Conservation (phyloP, 2,888 invertebrate species). For the Caenorhabditis sp. region DNA sequence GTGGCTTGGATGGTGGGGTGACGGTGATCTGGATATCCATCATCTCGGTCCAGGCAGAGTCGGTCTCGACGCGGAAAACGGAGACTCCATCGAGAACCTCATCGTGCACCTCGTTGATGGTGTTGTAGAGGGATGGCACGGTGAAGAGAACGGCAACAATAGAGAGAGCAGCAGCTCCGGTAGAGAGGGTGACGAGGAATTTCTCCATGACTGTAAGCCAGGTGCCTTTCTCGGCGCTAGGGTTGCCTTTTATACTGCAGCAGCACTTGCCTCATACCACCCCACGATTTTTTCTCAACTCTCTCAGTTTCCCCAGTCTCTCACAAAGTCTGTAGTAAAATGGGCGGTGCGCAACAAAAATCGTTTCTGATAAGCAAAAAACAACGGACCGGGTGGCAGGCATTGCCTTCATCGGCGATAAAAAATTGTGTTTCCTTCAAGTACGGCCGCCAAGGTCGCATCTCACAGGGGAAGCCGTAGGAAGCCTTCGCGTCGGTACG, state of each 20-base stretch:
- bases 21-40: conserved; percentile 82
- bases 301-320: conserved; percentile 30
- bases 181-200: conserved; percentile 66
- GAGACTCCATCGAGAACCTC: conserved; percentile 76
- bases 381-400: conserved; percentile 48
- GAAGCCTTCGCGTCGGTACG: conserved; percentile 36
- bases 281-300: not conserved
- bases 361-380: conserved; percentile 54
- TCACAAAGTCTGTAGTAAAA: conserved; percentile 52
- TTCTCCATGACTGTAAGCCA: conserved; percentile 70
- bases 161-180: conserved; percentile 71
- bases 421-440: conserved; percentile 51
- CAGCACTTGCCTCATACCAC: conserved; percentile 1
- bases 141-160: conserved; percentile 78
- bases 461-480: conserved; percentile 28
- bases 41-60: conserved; percentile 81
- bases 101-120: conserved; percentile 78
- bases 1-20: conserved; percentile 80
- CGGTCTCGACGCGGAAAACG: conserved; percentile 82
- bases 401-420: conserved; percentile 41
- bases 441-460: conserved; percentile 58
- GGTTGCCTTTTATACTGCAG: conserved; percentile 43
- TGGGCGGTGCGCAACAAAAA: conserved; percentile 56
- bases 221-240: conserved; percentile 33
- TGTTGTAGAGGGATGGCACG: conserved; percentile 78